Base-by-base conservation (phyloP, 2,113 vertebrate species). In the Progne subis region DNA sequence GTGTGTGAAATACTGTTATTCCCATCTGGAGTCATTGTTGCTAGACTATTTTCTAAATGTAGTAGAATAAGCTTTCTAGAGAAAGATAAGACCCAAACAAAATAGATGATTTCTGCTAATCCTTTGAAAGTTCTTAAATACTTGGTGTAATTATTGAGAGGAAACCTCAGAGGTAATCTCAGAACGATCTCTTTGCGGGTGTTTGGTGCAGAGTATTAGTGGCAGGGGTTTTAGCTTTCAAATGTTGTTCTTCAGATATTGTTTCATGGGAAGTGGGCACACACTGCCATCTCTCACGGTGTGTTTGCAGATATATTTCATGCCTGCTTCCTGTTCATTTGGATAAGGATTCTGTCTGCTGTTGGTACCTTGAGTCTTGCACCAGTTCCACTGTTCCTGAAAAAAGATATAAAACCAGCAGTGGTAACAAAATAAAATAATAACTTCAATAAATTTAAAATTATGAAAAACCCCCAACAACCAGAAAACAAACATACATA, bases 1-100 rank as follows among this genome's bases (percentile, higher is more conserved):
- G 17, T 43, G 8, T 90, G 65, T 79, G 89, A 80, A 92, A 87
- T 93, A 79, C 47, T 84, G 46, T 82, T 82, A 37, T 75, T 95
- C 18, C 67, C 57, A 79, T 88, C 74, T 92, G 84, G 75, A 94
- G 46, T 41, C 16, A 63, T 61, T 53, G 43, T 70, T 94, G 37
- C n/a, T 88, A 82, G 71, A 49, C 23, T 17, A 12, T 84, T 96
- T 92, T 90, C 53, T 72, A 44, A 52, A 17, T 25, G 34, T 71
- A 46, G 11, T n/a, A 78, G 82, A 88, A 63, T 49, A 68, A 17
- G 8, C 4, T 90, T 64, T 14, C 59, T 82, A 69, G 55, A 53
- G 59, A 80, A 81, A 71, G 89, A 71, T 20, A 88, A 56, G 14
- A 41, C 18, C 12, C 39, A 32, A 76, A 55, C 23, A 86, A 80